Conservation (phyloP, 2,113 vertebrate genomes). For the Sterrhoptilus dennistouni region DNA sequence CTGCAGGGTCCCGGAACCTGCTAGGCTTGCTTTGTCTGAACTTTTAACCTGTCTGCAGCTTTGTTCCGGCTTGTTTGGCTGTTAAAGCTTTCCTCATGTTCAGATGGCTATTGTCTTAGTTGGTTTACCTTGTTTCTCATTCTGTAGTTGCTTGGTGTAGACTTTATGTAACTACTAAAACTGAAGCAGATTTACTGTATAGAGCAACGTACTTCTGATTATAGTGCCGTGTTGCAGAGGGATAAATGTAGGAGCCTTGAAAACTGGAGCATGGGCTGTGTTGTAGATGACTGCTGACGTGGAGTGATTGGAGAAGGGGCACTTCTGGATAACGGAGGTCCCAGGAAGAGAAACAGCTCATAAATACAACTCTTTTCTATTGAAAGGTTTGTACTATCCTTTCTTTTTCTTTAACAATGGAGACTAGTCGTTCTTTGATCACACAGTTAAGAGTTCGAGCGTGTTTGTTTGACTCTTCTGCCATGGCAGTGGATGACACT, state of each 20-base stretch:
- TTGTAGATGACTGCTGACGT: not conserved
- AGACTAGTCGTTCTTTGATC: not conserved
- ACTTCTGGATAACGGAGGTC: not conserved
- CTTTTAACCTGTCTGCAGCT: not conserved
- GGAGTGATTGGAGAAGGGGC: not conserved
- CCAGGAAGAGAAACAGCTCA: not conserved
- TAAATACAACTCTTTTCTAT: not conserved
- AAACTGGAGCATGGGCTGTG: not conserved
- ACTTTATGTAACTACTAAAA: not conserved
- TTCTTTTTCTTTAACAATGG: not conserved
- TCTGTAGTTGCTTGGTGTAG: not conserved
- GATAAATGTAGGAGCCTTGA: not conserved
- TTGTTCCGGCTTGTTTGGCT: not conserved
- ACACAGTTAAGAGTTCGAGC: not conserved
- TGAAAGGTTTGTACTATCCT: not conserved
- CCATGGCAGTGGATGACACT: accelerated
- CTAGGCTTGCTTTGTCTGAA: not conserved
- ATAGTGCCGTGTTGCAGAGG: accelerated
- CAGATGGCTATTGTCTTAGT: not conserved
- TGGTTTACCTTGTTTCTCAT: not conserved
- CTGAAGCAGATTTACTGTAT: not conserved
- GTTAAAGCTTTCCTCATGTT: not conserved
- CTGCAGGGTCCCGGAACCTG: not conserved
- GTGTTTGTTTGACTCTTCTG: not conserved
- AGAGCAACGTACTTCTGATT: not conserved